These are phyloP conservation scores for Stegodyphus mimosarum DNA, from an alignment of 1,140 invertebrate species.

Conservation along the genomic window DNA sequence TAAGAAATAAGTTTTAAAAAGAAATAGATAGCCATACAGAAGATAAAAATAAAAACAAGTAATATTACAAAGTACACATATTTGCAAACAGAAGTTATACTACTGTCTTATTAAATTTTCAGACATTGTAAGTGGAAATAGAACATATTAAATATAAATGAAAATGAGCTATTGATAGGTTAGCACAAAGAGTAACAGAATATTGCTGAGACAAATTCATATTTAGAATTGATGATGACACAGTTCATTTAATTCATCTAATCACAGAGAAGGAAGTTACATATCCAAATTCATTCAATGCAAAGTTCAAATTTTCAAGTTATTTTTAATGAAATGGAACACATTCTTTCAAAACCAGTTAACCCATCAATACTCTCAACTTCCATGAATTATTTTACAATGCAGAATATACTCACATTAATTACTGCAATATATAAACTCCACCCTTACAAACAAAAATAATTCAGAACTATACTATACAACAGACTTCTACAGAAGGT, in stretches of 20 bases:
- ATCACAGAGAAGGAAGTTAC: background rate
- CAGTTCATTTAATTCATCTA: background rate
- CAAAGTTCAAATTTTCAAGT: background rate
- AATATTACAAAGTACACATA: background rate
- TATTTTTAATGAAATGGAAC: background rate
- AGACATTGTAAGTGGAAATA: too few species aligned
- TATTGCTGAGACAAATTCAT: background rate
- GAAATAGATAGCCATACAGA: background rate
- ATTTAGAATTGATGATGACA: background rate
- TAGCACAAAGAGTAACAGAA: background rate
- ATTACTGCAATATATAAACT: background rate
- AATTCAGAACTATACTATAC: background rate
- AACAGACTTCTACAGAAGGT: background rate
- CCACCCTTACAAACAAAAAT: background rate
- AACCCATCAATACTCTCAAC: background rate
- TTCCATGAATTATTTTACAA: background rate
- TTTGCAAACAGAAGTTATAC: background rate
- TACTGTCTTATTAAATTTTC: too few species aligned
- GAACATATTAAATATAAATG: too few species aligned
- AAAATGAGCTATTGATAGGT: too few species aligned
- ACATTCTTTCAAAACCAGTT: background rate
- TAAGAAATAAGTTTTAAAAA: background rate
- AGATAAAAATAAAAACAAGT: background rate
- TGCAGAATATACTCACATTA: background rate
- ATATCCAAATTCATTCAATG: background rate